Evolutionary conservation across 2,113 vertebrate species (phyloP).

Genomic region (Sapajus apella): DNA sequence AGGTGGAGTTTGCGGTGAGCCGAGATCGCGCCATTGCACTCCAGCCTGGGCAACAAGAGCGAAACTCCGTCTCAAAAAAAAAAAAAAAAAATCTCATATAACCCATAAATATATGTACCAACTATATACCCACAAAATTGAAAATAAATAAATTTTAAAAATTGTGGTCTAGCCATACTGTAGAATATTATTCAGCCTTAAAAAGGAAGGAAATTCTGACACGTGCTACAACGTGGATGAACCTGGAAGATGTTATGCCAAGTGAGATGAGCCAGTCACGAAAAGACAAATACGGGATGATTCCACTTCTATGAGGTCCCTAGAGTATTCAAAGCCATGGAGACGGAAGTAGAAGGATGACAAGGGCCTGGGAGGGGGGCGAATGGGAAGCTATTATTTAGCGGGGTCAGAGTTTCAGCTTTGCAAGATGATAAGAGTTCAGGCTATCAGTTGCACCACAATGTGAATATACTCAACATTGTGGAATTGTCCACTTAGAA

Average conservation of each 20-base stretch:
- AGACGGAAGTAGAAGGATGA: neutral
- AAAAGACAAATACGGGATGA: neutral
- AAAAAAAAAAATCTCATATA: too few relatives aligned
- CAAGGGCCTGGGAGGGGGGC: too few relatives aligned
- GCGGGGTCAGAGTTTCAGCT: neutral
- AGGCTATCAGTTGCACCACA: neutral
- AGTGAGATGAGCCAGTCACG: neutral
- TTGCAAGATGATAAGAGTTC: neutral
- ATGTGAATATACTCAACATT: accelerated
- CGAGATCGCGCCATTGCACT: too few relatives aligned
- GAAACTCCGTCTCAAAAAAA: too few relatives aligned
- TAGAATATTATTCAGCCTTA: neutral
- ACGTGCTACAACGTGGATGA: accelerated
- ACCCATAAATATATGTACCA: too few relatives aligned
- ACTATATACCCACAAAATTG: too few relatives aligned
- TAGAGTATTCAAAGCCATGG: neutral
- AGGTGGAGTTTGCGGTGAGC: too few relatives aligned
- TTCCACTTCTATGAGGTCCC: neutral
- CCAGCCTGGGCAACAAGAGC: too few relatives aligned
- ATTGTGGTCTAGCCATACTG: accelerated
- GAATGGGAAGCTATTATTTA: neutral
- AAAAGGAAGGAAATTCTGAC: neutral
- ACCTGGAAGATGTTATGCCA: neutral
- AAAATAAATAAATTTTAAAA: neutral
- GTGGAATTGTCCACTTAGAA: neutral